phyloP scores from a whole-genome alignment of 2,113 vertebrate species.

The Psilopsiagon aurifrons region DNA sequence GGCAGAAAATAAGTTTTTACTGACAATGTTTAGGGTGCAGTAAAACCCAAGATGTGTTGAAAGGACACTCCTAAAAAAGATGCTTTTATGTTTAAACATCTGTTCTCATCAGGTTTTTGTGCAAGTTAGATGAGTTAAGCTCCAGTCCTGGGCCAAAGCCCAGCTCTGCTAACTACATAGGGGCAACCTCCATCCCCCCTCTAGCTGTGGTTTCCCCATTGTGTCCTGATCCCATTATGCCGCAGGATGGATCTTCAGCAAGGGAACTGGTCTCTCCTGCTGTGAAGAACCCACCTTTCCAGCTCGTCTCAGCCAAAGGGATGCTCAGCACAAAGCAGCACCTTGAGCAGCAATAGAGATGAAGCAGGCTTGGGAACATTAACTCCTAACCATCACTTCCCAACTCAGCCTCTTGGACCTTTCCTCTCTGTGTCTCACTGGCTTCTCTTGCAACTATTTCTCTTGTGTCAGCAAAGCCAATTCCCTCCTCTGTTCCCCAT shows the following conservation, averaged over 20 bases:
- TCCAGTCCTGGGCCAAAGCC: neutral
- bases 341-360: neutral
- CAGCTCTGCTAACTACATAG: neutral
- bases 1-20: neutral
- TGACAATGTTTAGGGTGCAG: neutral
- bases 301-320: neutral
- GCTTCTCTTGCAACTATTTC: neutral
- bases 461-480: neutral
- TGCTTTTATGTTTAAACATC: slow-evolving; percentile 21
- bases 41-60: neutral
- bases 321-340: fast-evolving
- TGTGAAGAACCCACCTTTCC: neutral
- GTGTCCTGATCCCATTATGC: neutral
- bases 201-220: neutral
- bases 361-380: neutral
- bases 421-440: neutral
- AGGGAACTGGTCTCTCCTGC: neutral
- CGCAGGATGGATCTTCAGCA: neutral
- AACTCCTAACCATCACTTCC: neutral
- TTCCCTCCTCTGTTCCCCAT: neutral
- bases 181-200: neutral
- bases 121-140: slow-evolving; percentile 23
- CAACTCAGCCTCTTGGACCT: neutral
- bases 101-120: slow-evolving; percentile 21
- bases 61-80: neutral